These are phyloP conservation scores for Lordiphosa andalusiaca DNA, from an alignment of 2,888 invertebrate genomes.

Conservation along the genomic window DNA sequence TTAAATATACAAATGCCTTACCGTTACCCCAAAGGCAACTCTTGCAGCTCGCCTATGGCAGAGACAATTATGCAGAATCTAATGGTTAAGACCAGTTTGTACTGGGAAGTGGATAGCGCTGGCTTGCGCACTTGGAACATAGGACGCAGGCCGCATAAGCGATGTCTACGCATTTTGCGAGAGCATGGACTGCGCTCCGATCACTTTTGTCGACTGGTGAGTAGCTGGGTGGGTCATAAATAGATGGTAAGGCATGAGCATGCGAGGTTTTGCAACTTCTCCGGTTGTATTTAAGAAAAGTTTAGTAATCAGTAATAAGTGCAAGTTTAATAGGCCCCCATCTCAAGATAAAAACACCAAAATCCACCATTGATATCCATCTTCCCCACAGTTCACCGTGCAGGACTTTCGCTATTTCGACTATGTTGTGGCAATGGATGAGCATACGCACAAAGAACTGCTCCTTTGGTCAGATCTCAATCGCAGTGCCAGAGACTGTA, in stretches of 20 bases:
- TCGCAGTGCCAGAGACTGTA: constrained; percentile 1
- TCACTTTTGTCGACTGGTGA: constrained; percentile 84
- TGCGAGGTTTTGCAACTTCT: too few species aligned
- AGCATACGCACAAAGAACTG: constrained; percentile 78
- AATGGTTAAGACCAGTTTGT: constrained; percentile 75
- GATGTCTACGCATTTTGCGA: constrained; percentile 83
- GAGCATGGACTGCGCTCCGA: constrained; percentile 83
- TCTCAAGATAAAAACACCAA: too few species aligned
- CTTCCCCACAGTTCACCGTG: constrained; percentile 82
- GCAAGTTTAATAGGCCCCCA: too few species aligned
- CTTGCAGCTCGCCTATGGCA: constrained; percentile 96
- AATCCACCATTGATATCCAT: too few species aligned
- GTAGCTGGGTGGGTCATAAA: too few species aligned
- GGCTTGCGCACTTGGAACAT: constrained; percentile 92
- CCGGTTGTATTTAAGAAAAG: too few species aligned
- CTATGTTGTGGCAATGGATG: constrained; percentile 96
- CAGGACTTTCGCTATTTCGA: constrained; percentile 90
- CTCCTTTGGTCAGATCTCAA: constrained; percentile 41
- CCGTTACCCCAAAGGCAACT: constrained; percentile 86
- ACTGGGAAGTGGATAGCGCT: constrained; percentile 94
- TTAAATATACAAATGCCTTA: too few species aligned
- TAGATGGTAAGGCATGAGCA: too few species aligned
- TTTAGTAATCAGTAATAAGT: too few species aligned
- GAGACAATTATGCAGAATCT: constrained; percentile 89
- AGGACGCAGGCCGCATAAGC: constrained; percentile 87